phyloP scores from a whole-genome alignment of 2,113 vertebrate genomes.

The Stercorarius parasiticus region DNA sequence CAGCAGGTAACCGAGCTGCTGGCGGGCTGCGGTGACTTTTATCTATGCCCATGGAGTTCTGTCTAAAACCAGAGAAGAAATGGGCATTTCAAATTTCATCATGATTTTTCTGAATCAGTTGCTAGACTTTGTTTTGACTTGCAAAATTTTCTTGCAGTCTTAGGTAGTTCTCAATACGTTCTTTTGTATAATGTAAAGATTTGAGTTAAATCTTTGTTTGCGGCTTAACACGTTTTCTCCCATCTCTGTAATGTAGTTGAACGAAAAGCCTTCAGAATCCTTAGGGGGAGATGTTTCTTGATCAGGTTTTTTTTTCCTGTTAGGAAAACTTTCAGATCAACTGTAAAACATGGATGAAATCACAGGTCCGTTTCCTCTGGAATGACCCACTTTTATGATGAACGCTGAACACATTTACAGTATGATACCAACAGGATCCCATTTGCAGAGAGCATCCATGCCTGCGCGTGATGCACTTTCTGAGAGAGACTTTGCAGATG shows the following conservation, averaged over 20 bases:
- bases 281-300: not conserved
- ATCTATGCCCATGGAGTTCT: not conserved
- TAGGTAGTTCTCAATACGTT: not conserved
- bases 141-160: not conserved
- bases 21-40: not conserved
- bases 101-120: not conserved
- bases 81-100: not conserved
- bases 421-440: not conserved
- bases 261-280: not conserved
- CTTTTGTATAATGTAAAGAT: not conserved
- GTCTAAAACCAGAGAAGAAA: not conserved
- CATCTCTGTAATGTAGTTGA: not conserved
- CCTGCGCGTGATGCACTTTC: not conserved
- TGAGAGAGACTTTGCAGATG: not conserved
- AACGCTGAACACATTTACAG: not conserved
- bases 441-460: not conserved
- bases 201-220: not conserved
- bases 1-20: not conserved
- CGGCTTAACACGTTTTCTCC: not conserved
- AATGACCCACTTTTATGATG: not conserved
- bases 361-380: not conserved
- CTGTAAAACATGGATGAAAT: not conserved
- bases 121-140: not conserved
- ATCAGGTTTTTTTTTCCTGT: not conserved
- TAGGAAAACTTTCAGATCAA: not conserved